phyloP scores from a whole-genome alignment of 2,888 invertebrate genomes.

The Cotesia congregata region DNA sequence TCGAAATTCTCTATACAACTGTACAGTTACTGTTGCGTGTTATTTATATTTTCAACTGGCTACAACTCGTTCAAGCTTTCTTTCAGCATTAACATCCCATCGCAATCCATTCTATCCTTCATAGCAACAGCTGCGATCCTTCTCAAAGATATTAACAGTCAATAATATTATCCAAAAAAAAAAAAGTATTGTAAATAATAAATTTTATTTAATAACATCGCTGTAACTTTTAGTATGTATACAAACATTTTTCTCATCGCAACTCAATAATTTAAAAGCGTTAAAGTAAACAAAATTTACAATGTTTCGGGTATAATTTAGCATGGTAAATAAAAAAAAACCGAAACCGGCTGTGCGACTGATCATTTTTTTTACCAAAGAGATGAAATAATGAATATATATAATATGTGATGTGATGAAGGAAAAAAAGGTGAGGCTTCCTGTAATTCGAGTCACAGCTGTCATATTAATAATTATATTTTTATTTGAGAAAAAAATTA shows the following conservation, averaged over 20 bases:
- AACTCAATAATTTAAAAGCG: too few species aligned
- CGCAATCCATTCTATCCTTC: neutral
- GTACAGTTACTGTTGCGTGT: neutral
- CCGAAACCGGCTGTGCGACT: constrained; percentile 31
- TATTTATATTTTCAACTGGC: neutral
- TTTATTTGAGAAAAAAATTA: neutral
- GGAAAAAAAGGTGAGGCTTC: constrained; percentile 28
- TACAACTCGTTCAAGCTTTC: constrained; percentile 21
- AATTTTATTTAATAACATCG: neutral
- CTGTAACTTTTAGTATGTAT: neutral
- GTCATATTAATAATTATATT: constrained; percentile 18
- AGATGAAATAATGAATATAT: constrained; percentile 5
- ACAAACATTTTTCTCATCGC: neutral
- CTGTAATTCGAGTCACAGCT: constrained; percentile 39
- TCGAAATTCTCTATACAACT: constrained; percentile 1
- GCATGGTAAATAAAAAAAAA: constrained; percentile 28
- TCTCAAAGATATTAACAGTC: constrained; percentile 20
- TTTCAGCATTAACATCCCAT: constrained; percentile 23
- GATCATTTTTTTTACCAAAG: neutral
- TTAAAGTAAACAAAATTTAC: too few species aligned
- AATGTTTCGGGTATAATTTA: neutral
- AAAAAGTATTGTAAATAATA: neutral
- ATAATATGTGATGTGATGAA: constrained; percentile 12
- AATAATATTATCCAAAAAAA: neutral
- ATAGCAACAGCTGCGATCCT: constrained; percentile 27